These are phyloP conservation scores for Mizuhopecten yessoensis DNA, from an alignment of 1,140 invertebrate genomes.

Conservation along the genomic window DNA sequence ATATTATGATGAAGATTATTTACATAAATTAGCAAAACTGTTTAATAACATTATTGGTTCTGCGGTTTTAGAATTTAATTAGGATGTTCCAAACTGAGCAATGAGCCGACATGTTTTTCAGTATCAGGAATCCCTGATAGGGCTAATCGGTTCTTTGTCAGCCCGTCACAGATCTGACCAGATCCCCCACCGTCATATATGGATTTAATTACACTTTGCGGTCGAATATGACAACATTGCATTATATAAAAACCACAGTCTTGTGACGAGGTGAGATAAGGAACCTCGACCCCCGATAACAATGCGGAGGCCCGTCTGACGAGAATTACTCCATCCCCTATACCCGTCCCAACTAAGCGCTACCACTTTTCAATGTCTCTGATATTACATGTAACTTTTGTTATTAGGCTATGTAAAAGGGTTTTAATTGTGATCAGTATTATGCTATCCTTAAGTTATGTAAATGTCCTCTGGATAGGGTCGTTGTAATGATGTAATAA, in stretches of 20 bases:
- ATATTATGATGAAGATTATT: constrained; percentile 40
- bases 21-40: constrained; percentile 20
- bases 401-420: too few species aligned
- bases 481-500: too few species aligned
- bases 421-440: too few species aligned
- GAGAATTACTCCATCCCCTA: not conserved
- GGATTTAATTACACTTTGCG: constrained; percentile 34
- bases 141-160: constrained; percentile 18
- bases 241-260: constrained; percentile 12
- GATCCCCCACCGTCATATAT: constrained; percentile 31
- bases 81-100: constrained; percentile 27
- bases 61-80: constrained; percentile 24
- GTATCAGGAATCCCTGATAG: constrained; percentile 10
- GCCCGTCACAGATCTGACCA: not conserved
- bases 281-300: not conserved
- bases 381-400: too few species aligned
- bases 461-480: too few species aligned
- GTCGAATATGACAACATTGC: constrained; percentile 20
- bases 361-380: too few species aligned
- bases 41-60: constrained; percentile 1
- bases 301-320: not conserved
- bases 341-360: not conserved
- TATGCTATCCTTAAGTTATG: too few species aligned
- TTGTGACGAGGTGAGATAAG: not conserved
- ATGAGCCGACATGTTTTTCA: not conserved